Evolutionary conservation across 2,888 invertebrate species (phyloP).

Genomic region (Zonitis immaculata): DNA sequence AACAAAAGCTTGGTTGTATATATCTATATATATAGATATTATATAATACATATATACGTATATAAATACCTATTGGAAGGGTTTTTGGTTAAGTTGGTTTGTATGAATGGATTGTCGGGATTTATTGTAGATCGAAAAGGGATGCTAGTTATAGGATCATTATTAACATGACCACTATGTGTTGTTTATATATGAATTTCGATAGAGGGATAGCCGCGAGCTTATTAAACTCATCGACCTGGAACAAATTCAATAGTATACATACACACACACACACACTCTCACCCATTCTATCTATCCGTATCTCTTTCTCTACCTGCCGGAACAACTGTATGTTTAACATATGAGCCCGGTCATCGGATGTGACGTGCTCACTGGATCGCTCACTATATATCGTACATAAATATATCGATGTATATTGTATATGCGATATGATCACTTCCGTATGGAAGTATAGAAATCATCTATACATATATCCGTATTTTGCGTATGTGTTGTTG

Average conservation of each 20-base stretch:
- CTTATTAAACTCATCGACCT: slow-evolving; percentile 30
- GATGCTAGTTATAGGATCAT: slow-evolving; percentile 10
- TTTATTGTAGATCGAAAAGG: slow-evolving; percentile 2
- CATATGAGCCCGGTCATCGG: slow-evolving; percentile 33
- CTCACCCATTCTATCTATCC: slow-evolving; percentile 3
- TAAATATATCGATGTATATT: too few relatives aligned
- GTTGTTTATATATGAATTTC: slow-evolving; percentile 24
- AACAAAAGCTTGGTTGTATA: slow-evolving; percentile 18
- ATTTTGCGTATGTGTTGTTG: too few relatives aligned
- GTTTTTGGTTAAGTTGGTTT: too few relatives aligned
- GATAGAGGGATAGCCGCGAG: slow-evolving; percentile 28
- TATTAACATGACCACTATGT: slow-evolving; percentile 25
- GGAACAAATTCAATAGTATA: slow-evolving; percentile 29
- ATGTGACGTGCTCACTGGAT: slow-evolving; percentile 39
- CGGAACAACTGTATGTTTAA: slow-evolving; percentile 25
- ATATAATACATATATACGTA: too few relatives aligned
- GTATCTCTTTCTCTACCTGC: slow-evolving; percentile 20
- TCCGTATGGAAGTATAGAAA: slow-evolving; percentile 34
- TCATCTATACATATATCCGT: too few relatives aligned
- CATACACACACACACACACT: too few relatives aligned
- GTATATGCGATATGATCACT: slow-evolving; percentile 33
- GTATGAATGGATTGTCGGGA: background rate
- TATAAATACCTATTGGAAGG: too few relatives aligned
- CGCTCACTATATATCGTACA: slow-evolving; percentile 26
- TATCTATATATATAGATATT: background rate